phyloP scores from a whole-genome alignment of 1,140 invertebrate species.

The Bactericera cockerelli region DNA sequence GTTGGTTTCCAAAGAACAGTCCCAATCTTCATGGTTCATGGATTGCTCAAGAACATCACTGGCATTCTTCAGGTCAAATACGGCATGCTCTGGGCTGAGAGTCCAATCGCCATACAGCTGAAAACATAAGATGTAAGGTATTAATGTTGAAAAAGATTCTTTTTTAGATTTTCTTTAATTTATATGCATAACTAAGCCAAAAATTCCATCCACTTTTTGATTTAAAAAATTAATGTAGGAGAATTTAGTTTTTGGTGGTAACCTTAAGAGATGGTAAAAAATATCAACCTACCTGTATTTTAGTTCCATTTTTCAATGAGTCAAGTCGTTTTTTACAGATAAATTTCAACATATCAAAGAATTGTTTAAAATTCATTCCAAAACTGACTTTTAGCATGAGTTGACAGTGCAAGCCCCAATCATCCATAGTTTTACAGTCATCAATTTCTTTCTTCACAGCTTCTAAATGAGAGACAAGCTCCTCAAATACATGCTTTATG shows the following conservation, averaged over 20 bases:
- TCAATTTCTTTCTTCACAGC: constrained; percentile 63
- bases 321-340: constrained; percentile 40
- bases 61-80: neutral
- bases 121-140: neutral
- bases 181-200: too few relatives aligned
- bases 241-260: too few relatives aligned
- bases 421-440: constrained; percentile 51
- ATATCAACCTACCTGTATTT: neutral
- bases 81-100: neutral
- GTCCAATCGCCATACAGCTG: constrained; percentile 4
- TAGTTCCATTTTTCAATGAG: constrained; percentile 19
- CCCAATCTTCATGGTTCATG: neutral
- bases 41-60: neutral
- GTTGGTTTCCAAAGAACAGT: neutral
- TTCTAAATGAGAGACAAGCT: constrained; percentile 43
- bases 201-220: too few relatives aligned
- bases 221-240: too few relatives aligned
- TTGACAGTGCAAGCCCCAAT: constrained; percentile 60
- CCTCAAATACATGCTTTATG: constrained; percentile 51
- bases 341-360: constrained; percentile 46
- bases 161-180: too few relatives aligned
- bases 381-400: constrained; percentile 60
- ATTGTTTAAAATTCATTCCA: constrained; percentile 65
- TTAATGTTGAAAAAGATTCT: too few relatives aligned
- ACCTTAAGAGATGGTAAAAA: too few relatives aligned